Evolutionary conservation across 2,797 vertebrate genomes (phyloP), one percentile per base, ranked within the genome.

Genomic region (Leptoclinus maculatus): DNA sequence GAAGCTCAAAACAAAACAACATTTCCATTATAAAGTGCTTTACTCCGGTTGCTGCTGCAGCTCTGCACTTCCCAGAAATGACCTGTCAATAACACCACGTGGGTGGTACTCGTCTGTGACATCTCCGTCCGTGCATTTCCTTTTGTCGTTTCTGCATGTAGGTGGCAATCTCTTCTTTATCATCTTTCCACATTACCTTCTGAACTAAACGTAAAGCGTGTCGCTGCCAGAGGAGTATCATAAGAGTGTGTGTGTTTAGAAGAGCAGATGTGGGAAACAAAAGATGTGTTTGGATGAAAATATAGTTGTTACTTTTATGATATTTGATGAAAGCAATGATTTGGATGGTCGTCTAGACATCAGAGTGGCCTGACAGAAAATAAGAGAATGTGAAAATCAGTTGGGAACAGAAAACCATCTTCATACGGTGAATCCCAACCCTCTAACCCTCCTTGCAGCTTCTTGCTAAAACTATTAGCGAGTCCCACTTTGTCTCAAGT

Each of bases 121-220:
- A 3, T 63, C n/a, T n/a, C 19, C 36, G 21, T 64, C 27, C 3
- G 13, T 7, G 5, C 41, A 10, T 62, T 34, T 14, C 3, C 38
- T 65, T 66, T 17, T 23, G 5, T 12, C 49, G 65, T 56, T 64
- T 41, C 64, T 80, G 47, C 49, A 69, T 34, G 39, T 45, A 71
- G 66, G 63, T 57, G 66, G 14, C 3, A 5, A 69, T 80, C 8
- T 74, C n/a, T n/a, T 21, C 51, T 21, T 38, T 41, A 53, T 1
- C n/a, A 25, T 3, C 19, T 53, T 34, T 2, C 34, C 13, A 54
- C 11, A 2, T 69, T 29, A 12, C 60, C 9, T 47, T 39, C 41
- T 80, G 39, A 65, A 71, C 56, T 84, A 23, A 76, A 60, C 73
- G 19, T 34, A 63, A 80, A 80, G 9, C 43, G 47, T 60, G 65